Evolutionary conservation across 2,797 vertebrate genomes (phyloP).

Genomic region (Pipistrellus pygmaeus): DNA sequence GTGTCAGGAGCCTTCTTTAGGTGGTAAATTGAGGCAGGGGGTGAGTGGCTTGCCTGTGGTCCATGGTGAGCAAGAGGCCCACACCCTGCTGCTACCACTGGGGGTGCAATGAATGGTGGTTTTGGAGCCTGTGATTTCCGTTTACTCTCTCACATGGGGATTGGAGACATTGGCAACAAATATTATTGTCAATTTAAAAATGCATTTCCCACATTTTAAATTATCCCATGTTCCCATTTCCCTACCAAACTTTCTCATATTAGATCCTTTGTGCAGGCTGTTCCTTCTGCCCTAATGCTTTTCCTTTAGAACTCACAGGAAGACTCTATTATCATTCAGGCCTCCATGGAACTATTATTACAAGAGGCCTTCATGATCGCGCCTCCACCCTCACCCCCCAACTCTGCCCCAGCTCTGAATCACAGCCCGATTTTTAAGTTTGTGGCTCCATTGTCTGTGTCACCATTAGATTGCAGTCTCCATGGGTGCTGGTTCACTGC

Average conservation of each 20-base stretch:
- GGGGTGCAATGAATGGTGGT: accelerated
- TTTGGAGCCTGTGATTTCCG: background rate
- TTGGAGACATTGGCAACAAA: background rate
- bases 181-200: background rate
- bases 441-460: background rate
- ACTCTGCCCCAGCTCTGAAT: background rate
- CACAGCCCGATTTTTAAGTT: background rate
- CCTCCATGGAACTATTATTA: background rate
- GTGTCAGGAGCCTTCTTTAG: background rate
- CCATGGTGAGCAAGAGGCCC: accelerated
- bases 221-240: background rate
- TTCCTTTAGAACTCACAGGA: background rate
- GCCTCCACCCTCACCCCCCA: accelerated
- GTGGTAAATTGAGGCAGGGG: accelerated
- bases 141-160: background rate
- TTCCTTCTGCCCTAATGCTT: background rate
- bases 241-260: background rate
- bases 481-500: too few relatives aligned
- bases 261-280: background rate
- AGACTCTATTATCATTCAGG: too few relatives aligned
- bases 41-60: background rate
- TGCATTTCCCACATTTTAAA: background rate
- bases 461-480: background rate
- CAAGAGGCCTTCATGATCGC: accelerated
- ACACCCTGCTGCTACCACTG: accelerated